Evolutionary conservation across 1,140 invertebrate genomes (phyloP).

Genomic region (Fopius arisanus): DNA sequence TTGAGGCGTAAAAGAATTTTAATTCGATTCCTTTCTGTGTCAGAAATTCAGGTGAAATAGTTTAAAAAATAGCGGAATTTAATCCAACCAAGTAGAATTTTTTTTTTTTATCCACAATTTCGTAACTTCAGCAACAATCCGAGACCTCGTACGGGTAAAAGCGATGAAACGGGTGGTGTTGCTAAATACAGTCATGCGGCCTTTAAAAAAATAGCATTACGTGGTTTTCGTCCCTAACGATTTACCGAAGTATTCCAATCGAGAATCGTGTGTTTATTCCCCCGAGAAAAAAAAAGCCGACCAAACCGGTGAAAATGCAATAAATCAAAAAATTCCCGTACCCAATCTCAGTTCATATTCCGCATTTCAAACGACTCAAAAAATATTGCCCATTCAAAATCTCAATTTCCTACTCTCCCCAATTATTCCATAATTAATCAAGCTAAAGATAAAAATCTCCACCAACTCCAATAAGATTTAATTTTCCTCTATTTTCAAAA

Average conservation of each 20-base stretch:
- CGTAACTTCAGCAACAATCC: slow-evolving; percentile 19
- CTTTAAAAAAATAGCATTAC: slow-evolving; percentile 7
- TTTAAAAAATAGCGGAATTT: not conserved
- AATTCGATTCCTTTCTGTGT: not conserved
- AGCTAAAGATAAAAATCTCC: too few species aligned
- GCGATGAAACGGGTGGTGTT: slow-evolving; percentile 16
- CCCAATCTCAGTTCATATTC: not conserved
- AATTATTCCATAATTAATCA: too few species aligned
- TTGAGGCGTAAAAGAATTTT: not conserved
- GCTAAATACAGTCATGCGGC: not conserved
- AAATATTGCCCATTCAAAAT: too few species aligned
- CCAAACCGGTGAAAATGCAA: not conserved
- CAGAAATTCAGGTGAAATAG: not conserved
- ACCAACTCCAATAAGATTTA: too few species aligned
- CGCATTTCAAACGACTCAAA: too few species aligned
- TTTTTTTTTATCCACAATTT: slow-evolving; percentile 9
- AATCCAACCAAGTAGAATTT: not conserved
- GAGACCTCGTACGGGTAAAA: slow-evolving; percentile 23
- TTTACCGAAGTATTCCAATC: not conserved
- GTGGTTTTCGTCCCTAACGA: slow-evolving; percentile 8
- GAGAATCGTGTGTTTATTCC: not conserved
- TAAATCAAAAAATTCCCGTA: not conserved
- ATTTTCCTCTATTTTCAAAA: too few species aligned
- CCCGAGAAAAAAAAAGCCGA: not conserved
- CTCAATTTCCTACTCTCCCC: too few species aligned